Evolutionary conservation across 1,140 invertebrate species (phyloP).

Genomic region (Achatina immaculata): DNA sequence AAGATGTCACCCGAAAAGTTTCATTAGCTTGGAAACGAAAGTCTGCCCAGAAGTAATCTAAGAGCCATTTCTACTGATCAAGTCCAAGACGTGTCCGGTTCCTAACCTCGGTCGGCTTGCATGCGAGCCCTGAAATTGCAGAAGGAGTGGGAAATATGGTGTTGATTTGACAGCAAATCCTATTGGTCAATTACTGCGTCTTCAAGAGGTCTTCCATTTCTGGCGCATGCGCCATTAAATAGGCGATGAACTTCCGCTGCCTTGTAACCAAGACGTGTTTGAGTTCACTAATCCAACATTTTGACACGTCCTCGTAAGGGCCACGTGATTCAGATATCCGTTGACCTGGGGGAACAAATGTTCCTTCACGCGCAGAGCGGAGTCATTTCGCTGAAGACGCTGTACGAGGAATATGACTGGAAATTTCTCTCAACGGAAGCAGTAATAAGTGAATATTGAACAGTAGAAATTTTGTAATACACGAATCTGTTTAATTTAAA

Average conservation of each 20-base stretch:
- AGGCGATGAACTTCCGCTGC: neutral
- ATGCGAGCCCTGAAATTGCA: neutral
- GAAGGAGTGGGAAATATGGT: neutral
- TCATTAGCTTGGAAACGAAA: conserved; percentile 13
- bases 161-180: neutral
- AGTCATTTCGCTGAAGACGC: too few species aligned
- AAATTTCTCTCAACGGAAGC: too few species aligned
- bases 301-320: neutral
- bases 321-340: neutral
- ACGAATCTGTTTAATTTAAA: too few species aligned
- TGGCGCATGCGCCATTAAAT: neutral
- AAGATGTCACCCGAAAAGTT: conserved; percentile 1
- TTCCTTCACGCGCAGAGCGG: too few species aligned
- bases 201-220: neutral
- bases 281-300: neutral
- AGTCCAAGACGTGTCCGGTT: neutral
- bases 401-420: too few species aligned
- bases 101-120: neutral
- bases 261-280: conserved; percentile 5
- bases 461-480: too few species aligned
- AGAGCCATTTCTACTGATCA: neutral
- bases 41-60: neutral
- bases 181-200: conserved; percentile 7
- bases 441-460: too few species aligned
- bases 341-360: too few species aligned